Conservation (phyloP, 2,888 invertebrate species). For the Scaeva pyrastri region DNA sequence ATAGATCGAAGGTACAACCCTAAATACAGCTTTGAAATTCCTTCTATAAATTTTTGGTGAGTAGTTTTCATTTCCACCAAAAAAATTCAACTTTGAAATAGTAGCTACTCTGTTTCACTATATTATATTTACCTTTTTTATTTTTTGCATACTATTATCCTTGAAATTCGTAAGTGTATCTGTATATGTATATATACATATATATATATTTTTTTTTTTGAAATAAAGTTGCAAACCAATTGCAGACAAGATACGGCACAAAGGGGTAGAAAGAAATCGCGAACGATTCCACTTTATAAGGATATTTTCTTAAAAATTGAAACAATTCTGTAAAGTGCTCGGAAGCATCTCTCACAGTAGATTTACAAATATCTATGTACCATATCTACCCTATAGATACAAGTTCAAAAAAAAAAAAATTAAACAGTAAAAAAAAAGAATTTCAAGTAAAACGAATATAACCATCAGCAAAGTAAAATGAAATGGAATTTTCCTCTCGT, state of each 20-base stretch:
- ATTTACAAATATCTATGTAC: slow-evolving; percentile 22
- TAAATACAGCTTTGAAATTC: slow-evolving; percentile 25
- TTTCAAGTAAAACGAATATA: slow-evolving; percentile 61
- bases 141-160: slow-evolving; percentile 26
- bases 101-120: slow-evolving; percentile 8
- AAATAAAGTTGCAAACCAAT: slow-evolving; percentile 37
- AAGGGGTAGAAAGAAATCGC: slow-evolving; percentile 45
- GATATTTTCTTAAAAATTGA: slow-evolving; percentile 75
- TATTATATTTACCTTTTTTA: slow-evolving; percentile 33
- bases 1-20: not conserved
- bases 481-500: slow-evolving; percentile 61
- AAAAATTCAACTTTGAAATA: slow-evolving; percentile 20
- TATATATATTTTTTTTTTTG: not conserved
- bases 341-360: slow-evolving; percentile 55
- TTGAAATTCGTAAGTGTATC: slow-evolving; percentile 59
- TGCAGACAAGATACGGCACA: slow-evolving; percentile 1
- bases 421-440: slow-evolving; percentile 17
- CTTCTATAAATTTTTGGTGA: slow-evolving; percentile 18
- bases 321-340: slow-evolving; percentile 75
- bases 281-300: slow-evolving; percentile 72
- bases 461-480: slow-evolving; percentile 64
- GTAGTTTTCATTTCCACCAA: slow-evolving; percentile 9
- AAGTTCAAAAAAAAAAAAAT: too few relatives aligned
- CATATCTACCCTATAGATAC: not conserved
- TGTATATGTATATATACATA: too few relatives aligned